Evolutionary conservation across 1,140 invertebrate species (phyloP), one percentile per base, ranked within the genome.

Genomic region (Whitmania pigra): DNA sequence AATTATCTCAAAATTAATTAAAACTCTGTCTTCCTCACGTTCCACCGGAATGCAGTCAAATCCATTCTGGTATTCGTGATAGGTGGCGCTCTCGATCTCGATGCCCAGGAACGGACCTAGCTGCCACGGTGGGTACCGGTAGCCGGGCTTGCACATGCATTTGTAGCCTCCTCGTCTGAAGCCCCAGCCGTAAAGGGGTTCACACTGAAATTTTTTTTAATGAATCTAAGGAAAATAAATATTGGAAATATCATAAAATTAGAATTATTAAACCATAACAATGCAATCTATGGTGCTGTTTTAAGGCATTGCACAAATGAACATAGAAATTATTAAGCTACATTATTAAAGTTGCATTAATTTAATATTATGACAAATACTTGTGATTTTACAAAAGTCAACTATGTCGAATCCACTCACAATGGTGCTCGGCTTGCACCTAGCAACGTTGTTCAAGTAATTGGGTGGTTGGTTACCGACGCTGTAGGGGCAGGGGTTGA

Each of bases 121-220:
- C 25, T 94, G 90, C 31, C 89, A 86, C 75, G 88, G 88, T 0
- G 94, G 94, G 73, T 95, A 85, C 74, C 94, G 86, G 78, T 85
- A 92, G 5, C 93, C 91, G 9, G 94, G 93, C 76, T 87, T 86
- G 84, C 94, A 97, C 75, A 79, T 77, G 75, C 83, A 97, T 80
- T 96, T 92, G 83, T 98, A 98, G 29, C 93, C 94, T 72, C 94
- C 94, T 78, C 94, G 86, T 75, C 92, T 85, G 79, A 94, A 95
- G 49, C 94, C 95, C 88, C 90, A 97, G 6, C 94, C 94, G 79
- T 94, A 89, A 29, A 97, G 81, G 0, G 94, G 94, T 84, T 98
- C 94, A 84, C 95, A 98, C 89, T 94, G 78, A 66, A 83, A 84
- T 76, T 15, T 60, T 71, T 31, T 4, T 49, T 49, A 49, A 49